Conservation (phyloP, 2,113 vertebrate species). For the Rhabdornis inornatus region DNA sequence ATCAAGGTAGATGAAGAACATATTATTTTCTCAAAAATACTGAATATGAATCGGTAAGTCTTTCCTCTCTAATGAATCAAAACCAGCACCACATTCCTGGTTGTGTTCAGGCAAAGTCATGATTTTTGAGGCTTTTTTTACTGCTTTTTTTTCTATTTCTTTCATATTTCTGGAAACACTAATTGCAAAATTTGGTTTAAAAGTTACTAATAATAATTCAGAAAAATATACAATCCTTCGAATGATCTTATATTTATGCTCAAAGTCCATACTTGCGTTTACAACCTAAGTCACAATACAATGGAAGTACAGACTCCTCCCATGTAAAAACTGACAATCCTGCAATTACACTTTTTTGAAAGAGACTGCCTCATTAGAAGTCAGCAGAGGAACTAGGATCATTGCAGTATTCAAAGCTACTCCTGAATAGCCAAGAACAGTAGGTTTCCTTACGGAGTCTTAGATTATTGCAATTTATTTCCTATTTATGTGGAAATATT, state of each 20-base stretch:
- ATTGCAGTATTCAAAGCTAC: neutral
- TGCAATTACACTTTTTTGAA: neutral
- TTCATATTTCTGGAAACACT: neutral
- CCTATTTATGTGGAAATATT: neutral
- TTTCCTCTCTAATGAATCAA: neutral
- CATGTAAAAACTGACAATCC: neutral
- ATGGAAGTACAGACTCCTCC: neutral
- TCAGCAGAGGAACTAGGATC: neutral
- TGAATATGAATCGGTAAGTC: neutral
- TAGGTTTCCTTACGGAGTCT: neutral
- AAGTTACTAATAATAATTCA: neutral
- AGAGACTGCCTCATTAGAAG: neutral
- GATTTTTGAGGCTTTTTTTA: neutral
- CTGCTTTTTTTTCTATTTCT: neutral
- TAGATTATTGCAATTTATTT: neutral
- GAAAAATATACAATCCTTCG: neutral
- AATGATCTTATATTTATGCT: neutral
- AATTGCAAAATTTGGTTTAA: neutral
- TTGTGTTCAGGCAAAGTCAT: neutral
- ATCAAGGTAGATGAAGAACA: neutral
- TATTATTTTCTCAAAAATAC: neutral
- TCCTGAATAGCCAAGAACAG: neutral
- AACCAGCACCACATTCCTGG: fast-evolving
- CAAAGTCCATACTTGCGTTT: neutral
- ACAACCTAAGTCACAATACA: neutral